A percentile compares a stretch with the other conserved stretches of the same genome.
Evolutionary conservation across 2,888 invertebrate genomes (phyloP).

Genomic region (Cistogaster globosa): DNA sequence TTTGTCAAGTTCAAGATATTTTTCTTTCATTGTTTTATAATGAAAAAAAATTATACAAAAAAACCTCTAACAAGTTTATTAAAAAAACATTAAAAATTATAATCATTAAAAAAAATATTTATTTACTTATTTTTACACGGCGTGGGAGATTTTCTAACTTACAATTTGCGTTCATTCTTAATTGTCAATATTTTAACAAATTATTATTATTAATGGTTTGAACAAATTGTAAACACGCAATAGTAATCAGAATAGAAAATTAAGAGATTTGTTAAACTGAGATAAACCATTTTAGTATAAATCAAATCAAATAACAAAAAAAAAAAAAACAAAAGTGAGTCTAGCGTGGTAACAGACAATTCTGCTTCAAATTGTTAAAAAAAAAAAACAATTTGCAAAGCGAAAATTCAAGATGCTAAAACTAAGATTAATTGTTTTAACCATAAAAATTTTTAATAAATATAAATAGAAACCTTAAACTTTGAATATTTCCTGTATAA

Average conservation of each 20-base stretch:
- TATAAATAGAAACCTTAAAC: slow-evolving; percentile 50
- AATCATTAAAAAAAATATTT: slow-evolving; percentile 20
- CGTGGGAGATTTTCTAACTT: slow-evolving; percentile 58
- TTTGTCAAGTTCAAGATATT: slow-evolving; percentile 47
- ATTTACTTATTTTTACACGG: slow-evolving; percentile 2
- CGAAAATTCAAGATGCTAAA: slow-evolving; percentile 20
- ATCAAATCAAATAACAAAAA: slow-evolving; percentile 9
- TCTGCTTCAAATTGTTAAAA: slow-evolving; percentile 43
- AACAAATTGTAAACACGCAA: slow-evolving; percentile 61
- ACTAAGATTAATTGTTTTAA: slow-evolving; percentile 39
- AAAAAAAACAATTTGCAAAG: neutral
- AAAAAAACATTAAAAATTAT: slow-evolving; percentile 6
- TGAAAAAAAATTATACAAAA: too few relatives aligned
- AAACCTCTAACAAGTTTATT: slow-evolving; percentile 49
- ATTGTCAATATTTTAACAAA: slow-evolving; percentile 64
- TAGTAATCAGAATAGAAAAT: slow-evolving; percentile 20
- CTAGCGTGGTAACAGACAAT: slow-evolving; percentile 60
- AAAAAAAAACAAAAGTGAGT: neutral
- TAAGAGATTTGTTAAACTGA: slow-evolving; percentile 36
- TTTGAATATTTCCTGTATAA: slow-evolving; percentile 59
- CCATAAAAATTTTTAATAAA: slow-evolving; percentile 3
- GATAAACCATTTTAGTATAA: slow-evolving; percentile 53
- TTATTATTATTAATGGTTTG: slow-evolving; percentile 64
- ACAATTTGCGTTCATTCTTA: slow-evolving; percentile 23
- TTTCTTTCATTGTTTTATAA: neutral